A percentile compares a stretch with the other conserved stretches of the same genome.
phyloP scores from a whole-genome alignment of 2,113 vertebrate genomes.

The Mugil cephalus region DNA sequence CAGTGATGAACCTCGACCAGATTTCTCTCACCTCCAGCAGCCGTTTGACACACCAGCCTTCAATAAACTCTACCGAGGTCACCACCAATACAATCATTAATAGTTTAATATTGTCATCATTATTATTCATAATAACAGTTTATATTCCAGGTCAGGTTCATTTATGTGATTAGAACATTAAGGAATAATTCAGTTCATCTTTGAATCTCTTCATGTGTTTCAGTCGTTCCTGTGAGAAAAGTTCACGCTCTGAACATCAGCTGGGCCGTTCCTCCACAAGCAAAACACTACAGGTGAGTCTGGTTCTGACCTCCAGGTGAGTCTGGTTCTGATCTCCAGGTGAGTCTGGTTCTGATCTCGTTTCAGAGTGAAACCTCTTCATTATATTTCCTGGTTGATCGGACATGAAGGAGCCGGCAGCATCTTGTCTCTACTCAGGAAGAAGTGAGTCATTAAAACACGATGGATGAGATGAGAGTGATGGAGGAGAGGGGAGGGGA shows the following conservation, averaged over 20 bases:
- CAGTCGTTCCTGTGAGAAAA: constrained; percentile 96
- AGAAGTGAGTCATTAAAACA: constrained; percentile 86
- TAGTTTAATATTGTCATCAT: not conserved
- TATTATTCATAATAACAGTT: not conserved
- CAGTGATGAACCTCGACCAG: constrained; percentile 88
- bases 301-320: not conserved
- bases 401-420: constrained; percentile 97
- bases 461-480: too few species aligned
- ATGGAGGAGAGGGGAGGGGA: too few species aligned
- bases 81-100: not conserved
- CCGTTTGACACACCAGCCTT: constrained; percentile 95
- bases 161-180: not conserved
- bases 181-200: too few species aligned
- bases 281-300: constrained; percentile 91
- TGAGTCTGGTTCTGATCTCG: constrained; percentile 36
- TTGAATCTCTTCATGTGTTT: constrained; percentile 48
- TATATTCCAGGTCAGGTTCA: not conserved
- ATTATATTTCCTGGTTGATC: constrained; percentile 97
- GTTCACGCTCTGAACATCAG: constrained; percentile 94
- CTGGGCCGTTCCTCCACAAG: constrained; percentile 95
- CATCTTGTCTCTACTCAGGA: constrained; percentile 93
- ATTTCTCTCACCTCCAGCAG: constrained; percentile 90
- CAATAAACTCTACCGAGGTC: constrained; percentile 95
- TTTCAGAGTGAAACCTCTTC: constrained; percentile 94
- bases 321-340: constrained; percentile 22